These are phyloP conservation scores for Xylota sylvarum DNA, from an alignment of 2,888 invertebrate species.

Conservation along the genomic window DNA sequence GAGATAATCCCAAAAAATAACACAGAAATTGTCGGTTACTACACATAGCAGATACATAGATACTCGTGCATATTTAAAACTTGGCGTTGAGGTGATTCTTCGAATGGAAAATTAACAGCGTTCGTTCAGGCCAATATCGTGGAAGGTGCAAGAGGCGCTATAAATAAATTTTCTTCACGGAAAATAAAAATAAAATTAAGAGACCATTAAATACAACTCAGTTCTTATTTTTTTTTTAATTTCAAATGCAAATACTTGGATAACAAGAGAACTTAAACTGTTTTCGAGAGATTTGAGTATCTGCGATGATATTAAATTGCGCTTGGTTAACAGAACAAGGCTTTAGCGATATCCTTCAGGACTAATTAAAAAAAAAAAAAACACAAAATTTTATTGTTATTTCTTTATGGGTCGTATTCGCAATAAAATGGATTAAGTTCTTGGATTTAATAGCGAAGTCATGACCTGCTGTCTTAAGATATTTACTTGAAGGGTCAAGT, in stretches of 20 bases:
- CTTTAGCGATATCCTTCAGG: too few relatives aligned
- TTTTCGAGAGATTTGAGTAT: not conserved
- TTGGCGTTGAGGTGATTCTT: not conserved
- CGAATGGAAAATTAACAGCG: not conserved
- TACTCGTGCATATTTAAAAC: not conserved
- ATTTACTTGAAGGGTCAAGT: too few relatives aligned
- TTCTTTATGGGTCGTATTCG: too few relatives aligned
- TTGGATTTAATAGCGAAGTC: too few relatives aligned
- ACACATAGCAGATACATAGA: not conserved
- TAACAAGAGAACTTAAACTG: not conserved
- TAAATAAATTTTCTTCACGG: not conserved
- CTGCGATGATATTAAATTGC: too few relatives aligned
- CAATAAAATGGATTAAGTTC: too few relatives aligned
- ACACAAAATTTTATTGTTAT: too few relatives aligned
- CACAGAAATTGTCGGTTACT: not conserved
- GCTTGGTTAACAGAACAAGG: too few relatives aligned
- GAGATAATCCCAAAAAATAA: not conserved
- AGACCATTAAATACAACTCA: not conserved
- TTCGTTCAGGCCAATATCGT: not conserved
- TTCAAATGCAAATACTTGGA: not conserved
- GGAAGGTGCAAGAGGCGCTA: not conserved
- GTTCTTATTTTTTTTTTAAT: not conserved
- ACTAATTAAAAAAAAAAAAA: too few relatives aligned
- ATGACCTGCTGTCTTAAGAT: too few relatives aligned
- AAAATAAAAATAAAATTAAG: conserved; percentile 1